Conservation (phyloP, 1,140 invertebrate species). For the Tetramorium simillimum region DNA sequence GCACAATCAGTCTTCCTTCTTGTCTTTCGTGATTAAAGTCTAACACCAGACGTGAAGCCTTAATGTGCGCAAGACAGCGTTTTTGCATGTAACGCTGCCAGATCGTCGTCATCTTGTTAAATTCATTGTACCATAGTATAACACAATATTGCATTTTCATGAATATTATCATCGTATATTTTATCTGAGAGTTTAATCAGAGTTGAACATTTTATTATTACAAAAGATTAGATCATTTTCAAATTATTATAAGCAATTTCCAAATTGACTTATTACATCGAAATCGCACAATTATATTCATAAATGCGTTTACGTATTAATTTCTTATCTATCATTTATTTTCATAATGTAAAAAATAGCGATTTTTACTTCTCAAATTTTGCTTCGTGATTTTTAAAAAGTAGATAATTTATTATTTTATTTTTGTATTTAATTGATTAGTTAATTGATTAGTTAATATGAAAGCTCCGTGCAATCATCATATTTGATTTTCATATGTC, state of each 20-base stretch:
- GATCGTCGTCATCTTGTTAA: constrained; percentile 9
- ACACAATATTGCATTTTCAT: background rate
- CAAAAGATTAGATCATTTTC: background rate
- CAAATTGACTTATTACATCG: background rate
- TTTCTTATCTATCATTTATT: background rate
- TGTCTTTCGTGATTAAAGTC: constrained; percentile 61
- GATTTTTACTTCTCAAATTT: background rate
- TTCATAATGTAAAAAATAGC: background rate
- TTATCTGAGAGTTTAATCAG: background rate
- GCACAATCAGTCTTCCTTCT: constrained; percentile 61
- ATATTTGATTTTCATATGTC: no score
- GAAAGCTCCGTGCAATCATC: no score
- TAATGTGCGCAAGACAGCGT: constrained; percentile 28
- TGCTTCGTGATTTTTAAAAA: background rate
- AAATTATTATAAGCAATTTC: background rate
- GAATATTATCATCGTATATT: background rate
- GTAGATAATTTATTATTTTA: no score
- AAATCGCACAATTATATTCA: no score
- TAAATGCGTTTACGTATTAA: background rate
- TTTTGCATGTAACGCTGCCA: constrained; percentile 36
- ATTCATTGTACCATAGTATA: constrained; percentile 2
- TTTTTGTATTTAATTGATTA: no score
- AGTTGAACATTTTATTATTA: background rate
- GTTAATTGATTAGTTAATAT: no score
- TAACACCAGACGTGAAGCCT: background rate